A percentile compares a stretch with the other conserved stretches of the same genome.
These are phyloP conservation scores for Choloepus hoffmanni DNA, from an alignment of 2,113 vertebrate species.

Conservation along the genomic window DNA sequence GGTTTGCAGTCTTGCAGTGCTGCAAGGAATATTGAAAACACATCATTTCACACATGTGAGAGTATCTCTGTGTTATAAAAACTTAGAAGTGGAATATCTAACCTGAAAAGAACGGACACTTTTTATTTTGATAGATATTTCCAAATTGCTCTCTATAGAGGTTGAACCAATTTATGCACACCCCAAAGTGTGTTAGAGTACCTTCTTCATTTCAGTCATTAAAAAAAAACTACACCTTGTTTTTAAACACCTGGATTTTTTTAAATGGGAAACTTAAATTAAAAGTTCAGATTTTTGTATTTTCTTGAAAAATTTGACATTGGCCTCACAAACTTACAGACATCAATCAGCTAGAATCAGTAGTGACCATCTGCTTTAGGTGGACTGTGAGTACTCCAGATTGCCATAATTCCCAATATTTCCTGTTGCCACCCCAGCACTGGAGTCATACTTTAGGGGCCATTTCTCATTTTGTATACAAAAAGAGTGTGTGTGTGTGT, in stretches of 20 bases:
- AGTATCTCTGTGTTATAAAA: conserved; percentile 13
- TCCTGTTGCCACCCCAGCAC: not conserved
- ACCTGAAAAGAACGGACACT: not conserved
- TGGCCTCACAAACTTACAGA: not conserved
- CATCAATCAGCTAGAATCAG: not conserved
- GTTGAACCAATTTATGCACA: not conserved
- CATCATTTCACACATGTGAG: not conserved
- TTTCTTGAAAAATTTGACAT: not conserved
- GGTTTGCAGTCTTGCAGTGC: not conserved
- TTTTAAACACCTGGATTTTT: not conserved
- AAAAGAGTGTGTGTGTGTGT: not conserved
- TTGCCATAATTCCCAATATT: not conserved
- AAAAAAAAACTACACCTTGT: not conserved
- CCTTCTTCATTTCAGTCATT: not conserved
- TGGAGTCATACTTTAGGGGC: not conserved
- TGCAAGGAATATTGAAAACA: not conserved
- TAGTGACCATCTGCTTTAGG: not conserved
- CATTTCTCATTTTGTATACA: not conserved
- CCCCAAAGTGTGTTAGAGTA: not conserved
- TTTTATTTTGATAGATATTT: conserved; percentile 40
- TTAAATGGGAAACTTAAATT: not conserved
- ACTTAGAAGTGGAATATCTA: not conserved
- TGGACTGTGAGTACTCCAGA: not conserved
- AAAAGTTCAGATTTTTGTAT: not conserved
- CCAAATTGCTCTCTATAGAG: not conserved